Evolutionary conservation across 2,888 invertebrate species (phyloP).

Genomic region (Sesia apiformis): DNA sequence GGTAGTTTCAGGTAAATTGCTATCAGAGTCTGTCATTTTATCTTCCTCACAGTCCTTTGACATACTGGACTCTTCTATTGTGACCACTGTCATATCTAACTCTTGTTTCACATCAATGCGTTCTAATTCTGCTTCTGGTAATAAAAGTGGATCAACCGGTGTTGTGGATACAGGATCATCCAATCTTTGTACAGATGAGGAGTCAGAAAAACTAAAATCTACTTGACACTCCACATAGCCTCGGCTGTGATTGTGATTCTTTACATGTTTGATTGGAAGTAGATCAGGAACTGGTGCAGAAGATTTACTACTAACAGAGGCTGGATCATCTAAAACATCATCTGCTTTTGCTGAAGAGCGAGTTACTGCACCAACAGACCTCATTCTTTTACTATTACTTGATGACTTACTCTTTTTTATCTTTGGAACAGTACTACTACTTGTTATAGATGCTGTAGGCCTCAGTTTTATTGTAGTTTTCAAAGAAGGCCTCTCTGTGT

Average conservation of each 20-base stretch:
- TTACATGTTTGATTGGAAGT: constrained; percentile 55
- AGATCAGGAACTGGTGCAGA: constrained; percentile 60
- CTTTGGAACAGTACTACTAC: constrained; percentile 68
- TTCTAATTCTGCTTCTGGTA: constrained; percentile 53
- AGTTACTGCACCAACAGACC: constrained; percentile 81
- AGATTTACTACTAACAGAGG: constrained; percentile 33
- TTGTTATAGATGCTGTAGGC: constrained; percentile 72
- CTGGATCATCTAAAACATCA: constrained; percentile 40
- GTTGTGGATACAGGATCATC: constrained; percentile 59
- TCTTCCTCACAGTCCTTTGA: constrained; percentile 50
- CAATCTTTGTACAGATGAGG: constrained; percentile 47
- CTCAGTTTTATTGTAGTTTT: constrained; percentile 80
- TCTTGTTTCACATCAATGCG: constrained; percentile 51
- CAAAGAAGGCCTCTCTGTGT: constrained; percentile 73
- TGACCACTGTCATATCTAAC: constrained; percentile 50
- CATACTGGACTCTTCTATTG: constrained; percentile 48
- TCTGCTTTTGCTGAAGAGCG: constrained; percentile 74
- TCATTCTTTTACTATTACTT: constrained; percentile 59
- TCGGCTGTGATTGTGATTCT: constrained; percentile 33
- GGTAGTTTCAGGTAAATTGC: constrained; percentile 34
- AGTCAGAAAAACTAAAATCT: constrained; percentile 62
- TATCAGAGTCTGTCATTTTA: constrained; percentile 36
- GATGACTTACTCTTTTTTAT: constrained; percentile 67
- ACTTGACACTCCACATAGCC: constrained; percentile 61
- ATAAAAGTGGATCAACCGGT: constrained; percentile 59